These are phyloP conservation scores for Sarcophaga subvicina DNA, from an alignment of 2,888 invertebrate species.

Conservation along the genomic window DNA sequence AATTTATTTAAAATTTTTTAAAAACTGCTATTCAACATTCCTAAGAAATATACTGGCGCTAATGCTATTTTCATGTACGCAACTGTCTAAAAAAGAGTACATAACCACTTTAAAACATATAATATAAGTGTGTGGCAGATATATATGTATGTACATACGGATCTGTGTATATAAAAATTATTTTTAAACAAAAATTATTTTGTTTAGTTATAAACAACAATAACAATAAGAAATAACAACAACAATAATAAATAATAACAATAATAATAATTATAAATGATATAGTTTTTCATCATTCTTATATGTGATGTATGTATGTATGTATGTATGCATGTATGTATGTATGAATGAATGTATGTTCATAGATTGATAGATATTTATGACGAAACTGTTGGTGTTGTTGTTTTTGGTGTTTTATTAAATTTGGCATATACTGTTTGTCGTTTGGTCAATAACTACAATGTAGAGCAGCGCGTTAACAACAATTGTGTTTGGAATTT, in stretches of 20 bases:
- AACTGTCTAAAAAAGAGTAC: too few relatives aligned
- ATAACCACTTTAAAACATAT: too few relatives aligned
- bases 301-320: background rate
- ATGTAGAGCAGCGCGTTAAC: slow-evolving; percentile 38
- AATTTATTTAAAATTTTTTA: too few relatives aligned
- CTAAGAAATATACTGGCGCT: too few relatives aligned
- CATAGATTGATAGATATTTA: slow-evolving; percentile 2
- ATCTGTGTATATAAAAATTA: background rate
- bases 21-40: too few relatives aligned
- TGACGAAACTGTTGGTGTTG: slow-evolving; percentile 55
- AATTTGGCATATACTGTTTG: slow-evolving; percentile 48
- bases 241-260: slow-evolving; percentile 28
- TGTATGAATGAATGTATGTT: background rate
- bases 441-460: slow-evolving; percentile 43
- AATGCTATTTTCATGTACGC: too few relatives aligned
- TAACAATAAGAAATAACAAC: slow-evolving; percentile 7
- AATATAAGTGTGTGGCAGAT: background rate
- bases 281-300: slow-evolving; percentile 55
- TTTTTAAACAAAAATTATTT: too few relatives aligned
- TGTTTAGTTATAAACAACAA: background rate
- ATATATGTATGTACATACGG: background rate
- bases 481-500: slow-evolving; percentile 64
- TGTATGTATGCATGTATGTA: background rate
- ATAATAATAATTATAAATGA: slow-evolving; percentile 22
- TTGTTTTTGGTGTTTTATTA: slow-evolving; percentile 1